A percentile compares a stretch with the other conserved stretches of the same genome.
These are phyloP conservation scores for Astreopora myriophthalma DNA, from an alignment of 64 coral and sea anemone species.

Conservation along the genomic window DNA sequence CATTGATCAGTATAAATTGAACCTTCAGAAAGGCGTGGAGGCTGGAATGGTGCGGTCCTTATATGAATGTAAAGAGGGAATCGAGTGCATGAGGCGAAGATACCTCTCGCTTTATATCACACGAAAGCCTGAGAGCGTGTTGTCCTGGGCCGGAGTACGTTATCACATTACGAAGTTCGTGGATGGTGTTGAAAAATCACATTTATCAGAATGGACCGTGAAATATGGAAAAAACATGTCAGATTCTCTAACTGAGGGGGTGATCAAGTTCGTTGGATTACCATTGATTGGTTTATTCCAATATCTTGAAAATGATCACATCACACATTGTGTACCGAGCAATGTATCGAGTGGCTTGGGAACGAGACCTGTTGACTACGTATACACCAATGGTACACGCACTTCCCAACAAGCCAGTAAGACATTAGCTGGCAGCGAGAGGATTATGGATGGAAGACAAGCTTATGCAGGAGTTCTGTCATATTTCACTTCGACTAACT, in stretches of 20 bases:
- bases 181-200: background rate
- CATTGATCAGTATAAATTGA: slow-evolving; percentile 25
- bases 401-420: slow-evolving; percentile 16
- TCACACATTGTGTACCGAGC: slow-evolving; percentile 52
- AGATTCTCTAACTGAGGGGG: background rate
- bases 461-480: slow-evolving; percentile 42
- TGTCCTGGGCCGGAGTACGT: background rate
- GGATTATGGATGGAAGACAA: slow-evolving; percentile 42
- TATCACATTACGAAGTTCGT: background rate
- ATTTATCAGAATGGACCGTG: slow-evolving; percentile 1
- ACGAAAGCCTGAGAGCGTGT: background rate
- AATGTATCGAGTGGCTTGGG: slow-evolving; percentile 61
- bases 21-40: slow-evolving; percentile 22
- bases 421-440: slow-evolving; percentile 4
- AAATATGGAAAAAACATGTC: slow-evolving; percentile 26
- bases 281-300: slow-evolving; percentile 31
- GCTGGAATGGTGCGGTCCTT: slow-evolving; percentile 58
- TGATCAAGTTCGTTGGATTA: slow-evolving; percentile 48
- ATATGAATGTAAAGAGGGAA: slow-evolving; percentile 27
- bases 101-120: background rate
- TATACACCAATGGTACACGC: slow-evolving; percentile 55
- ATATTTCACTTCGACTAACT: slow-evolving; percentile 59
- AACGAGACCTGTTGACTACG: slow-evolving; percentile 44
- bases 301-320: slow-evolving; percentile 55
- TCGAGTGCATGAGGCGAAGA: background rate